Percentiles rank a stretch among this genome's conserved stretches.
These are phyloP conservation scores for Mycetomoellerius zeteki DNA, from an alignment of 1,140 invertebrate genomes.

Conservation along the genomic window DNA sequence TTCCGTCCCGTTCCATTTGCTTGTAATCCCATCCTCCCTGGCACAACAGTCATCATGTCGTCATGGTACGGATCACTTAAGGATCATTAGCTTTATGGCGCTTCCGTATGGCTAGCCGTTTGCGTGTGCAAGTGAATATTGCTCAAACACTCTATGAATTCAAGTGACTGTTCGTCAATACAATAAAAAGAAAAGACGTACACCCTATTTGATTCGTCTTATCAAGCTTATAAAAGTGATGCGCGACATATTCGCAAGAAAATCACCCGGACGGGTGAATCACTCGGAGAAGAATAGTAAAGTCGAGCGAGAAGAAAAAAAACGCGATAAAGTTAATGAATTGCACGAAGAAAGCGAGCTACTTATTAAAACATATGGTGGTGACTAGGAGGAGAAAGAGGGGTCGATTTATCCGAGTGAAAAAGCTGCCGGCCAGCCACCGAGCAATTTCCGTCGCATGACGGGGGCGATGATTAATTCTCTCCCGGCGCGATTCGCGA, in stretches of 20 bases:
- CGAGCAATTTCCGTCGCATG: slow-evolving; percentile 35
- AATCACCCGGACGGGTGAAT: not conserved
- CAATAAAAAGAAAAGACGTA: not conserved
- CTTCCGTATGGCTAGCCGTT: slow-evolving; percentile 75
- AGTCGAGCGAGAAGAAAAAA: not conserved
- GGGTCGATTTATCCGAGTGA: slow-evolving; percentile 42
- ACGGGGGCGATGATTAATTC: slow-evolving; percentile 58
- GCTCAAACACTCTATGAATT: slow-evolving; percentile 44
- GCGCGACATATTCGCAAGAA: not conserved
- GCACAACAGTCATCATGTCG: slow-evolving; percentile 77
- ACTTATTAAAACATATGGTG: slow-evolving; percentile 49
- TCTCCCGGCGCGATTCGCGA: not conserved
- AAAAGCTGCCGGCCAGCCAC: slow-evolving; percentile 29
- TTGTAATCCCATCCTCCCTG: slow-evolving; percentile 76
- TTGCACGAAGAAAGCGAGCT: slow-evolving; percentile 33
- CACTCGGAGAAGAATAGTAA: not conserved
- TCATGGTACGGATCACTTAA: slow-evolving; percentile 79
- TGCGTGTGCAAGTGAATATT: slow-evolving; percentile 71
- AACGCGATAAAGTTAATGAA: slow-evolving; percentile 29
- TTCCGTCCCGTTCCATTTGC: slow-evolving; percentile 78
- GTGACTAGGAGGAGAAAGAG: not conserved
- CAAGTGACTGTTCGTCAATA: not conserved
- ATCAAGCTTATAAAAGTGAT: not conserved
- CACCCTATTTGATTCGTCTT: not conserved
- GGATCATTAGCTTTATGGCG: slow-evolving; percentile 78